Base-by-base conservation (phyloP, 2,888 invertebrate species). In the Plebejus argus region DNA sequence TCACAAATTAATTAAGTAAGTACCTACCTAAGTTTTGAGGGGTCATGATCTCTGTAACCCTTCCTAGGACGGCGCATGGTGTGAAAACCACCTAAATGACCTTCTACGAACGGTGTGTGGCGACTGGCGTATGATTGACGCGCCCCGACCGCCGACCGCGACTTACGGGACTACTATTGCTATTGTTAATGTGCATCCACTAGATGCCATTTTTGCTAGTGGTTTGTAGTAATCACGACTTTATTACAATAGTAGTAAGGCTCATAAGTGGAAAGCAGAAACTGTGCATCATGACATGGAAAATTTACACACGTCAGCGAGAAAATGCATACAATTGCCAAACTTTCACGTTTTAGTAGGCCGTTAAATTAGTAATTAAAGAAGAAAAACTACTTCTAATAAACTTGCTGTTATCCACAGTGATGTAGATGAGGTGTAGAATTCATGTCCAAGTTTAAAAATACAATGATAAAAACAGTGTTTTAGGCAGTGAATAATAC, bases 31-130 rank as follows among this genome's bases (percentile, higher is more conserved):
- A 0, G 35, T 35, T 35, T 35, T 6, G 33, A 5, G 10, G 45
- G 45, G 45, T 45, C 45, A 45, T 45, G 10, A 12, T 0, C 12
- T 8, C 45, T 45, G 12, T 45, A 12, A 35, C 35, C 35, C 12
- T 8, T 8, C 45, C 45, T 45, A 12, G 12, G 2, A 49, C 8
- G 8, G 8, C 39, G 8, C 10, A 23, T 10, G 12, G 23, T 61
- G 23, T 61, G 61, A 61, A 61, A 12, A 0, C 61, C 61, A 61
- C 35, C 70, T 70, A 71, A 71, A 39, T 71, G 71, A 71, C 71
- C 39, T 71, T 71, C 71, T 12, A 71, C 39, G 71, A 71, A 71
- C 71, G 71, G 71, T 71, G 39, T 61, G 20, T 71, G 71, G 71
- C n/a, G n/a, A n/a, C n/a, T n/a, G n/a, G n/a, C 35, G 8, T 15